Percentiles rank a stretch among this genome's conserved stretches.
These are phyloP conservation scores for Brachyrhaphis roseni DNA, from an alignment of 2,797 vertebrate genomes.

Conservation along the genomic window DNA sequence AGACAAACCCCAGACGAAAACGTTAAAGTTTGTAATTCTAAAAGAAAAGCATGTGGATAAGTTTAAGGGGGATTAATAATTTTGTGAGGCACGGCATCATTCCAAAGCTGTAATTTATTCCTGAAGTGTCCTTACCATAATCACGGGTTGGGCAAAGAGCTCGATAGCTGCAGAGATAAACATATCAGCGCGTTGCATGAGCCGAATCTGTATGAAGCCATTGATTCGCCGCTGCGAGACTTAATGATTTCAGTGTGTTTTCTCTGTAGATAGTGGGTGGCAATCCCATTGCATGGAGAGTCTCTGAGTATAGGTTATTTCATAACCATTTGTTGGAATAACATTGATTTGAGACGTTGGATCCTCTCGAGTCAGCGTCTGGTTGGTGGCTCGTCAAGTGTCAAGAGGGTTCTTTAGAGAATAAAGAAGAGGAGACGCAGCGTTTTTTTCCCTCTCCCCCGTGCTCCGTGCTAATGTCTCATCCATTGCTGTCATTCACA, in stretches of 20 bases:
- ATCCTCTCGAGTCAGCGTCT: conserved; percentile 59
- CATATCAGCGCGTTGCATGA: conserved; percentile 33
- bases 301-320: conserved; percentile 57
- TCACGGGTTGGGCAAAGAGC: conserved; percentile 12
- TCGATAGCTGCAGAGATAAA: conserved; percentile 37
- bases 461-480: conserved; percentile 37
- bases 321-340: conserved; percentile 66
- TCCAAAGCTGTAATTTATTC: conserved; percentile 7
- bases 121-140: conserved; percentile 17
- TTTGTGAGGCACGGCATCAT: neutral
- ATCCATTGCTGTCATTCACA: conserved; percentile 36
- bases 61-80: conserved; percentile 15
- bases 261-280: conserved; percentile 49
- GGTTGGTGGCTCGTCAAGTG: conserved; percentile 45
- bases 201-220: conserved; percentile 46
- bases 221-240: conserved; percentile 54
- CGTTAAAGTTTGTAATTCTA: neutral
- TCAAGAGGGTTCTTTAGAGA: conserved; percentile 49
- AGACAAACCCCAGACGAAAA: neutral
- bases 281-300: conserved; percentile 51
- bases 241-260: conserved; percentile 62
- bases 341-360: conserved; percentile 65
- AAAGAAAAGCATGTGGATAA: neutral
- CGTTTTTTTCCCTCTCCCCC: conserved; percentile 41
- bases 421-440: conserved; percentile 37